Base-by-base conservation (phyloP, 2,888 invertebrate genomes). In the Noctua pronuba region DNA sequence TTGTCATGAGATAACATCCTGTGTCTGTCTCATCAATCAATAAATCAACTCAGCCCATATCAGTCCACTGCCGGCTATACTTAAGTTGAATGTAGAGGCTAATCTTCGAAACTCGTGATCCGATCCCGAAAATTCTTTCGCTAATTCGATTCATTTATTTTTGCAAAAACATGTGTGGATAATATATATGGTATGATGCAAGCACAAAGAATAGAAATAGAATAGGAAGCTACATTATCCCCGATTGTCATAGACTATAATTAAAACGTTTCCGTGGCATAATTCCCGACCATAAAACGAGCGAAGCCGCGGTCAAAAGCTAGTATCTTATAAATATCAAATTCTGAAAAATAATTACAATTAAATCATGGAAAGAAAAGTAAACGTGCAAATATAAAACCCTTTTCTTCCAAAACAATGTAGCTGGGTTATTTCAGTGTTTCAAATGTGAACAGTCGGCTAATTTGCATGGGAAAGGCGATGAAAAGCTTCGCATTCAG, bases 381-480 rank as follows among this genome's bases (percentile, higher is more conserved):
- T 41, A 2, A 44, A 13, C 24, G 13, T 31, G 7, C 7, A 58
- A 67, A 69, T 69, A 68, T 65, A 2, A 65, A 73, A 72, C 35
- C 2, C n/a, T 38, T 38, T 68, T 65, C n/a, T 49, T 65, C 10
- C 4, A 28, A 67, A 49, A 55, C 64, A 78, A 78, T 49, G 21
- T 24, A 8, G 24, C 31, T 4, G 28, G 24, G 2, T 70, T 86
- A 64, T 75, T 60, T 52, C 28, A 79, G 58, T 73, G n/a, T 55
- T 83, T 67, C 82, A 88, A 90, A 86, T 85, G 85, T 81, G 82
- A 41, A 86, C 82, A 84, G 86, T 88, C 83, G 83, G 77, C 86
- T 90, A 90, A 94, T 94, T 95, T 94, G 92, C 94, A 94, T 94
- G 90, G 90, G 91, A 92, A 93, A 92, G 92, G 84, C 90, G 86